Evolutionary conservation across 1,140 invertebrate species (phyloP).

Genomic region (Apis laboriosa): DNA sequence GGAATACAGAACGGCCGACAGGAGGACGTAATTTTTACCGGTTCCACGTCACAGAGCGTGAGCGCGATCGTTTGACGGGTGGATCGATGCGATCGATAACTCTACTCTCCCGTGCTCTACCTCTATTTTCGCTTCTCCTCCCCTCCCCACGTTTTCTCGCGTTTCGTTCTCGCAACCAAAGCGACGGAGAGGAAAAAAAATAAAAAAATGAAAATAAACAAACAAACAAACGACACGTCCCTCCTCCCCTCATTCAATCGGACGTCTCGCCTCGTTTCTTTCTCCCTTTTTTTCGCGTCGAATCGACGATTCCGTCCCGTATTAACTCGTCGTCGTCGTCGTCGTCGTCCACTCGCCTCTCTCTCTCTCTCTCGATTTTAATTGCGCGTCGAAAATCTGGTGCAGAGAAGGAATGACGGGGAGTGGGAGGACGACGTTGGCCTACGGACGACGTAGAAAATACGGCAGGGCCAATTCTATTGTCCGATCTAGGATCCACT

Average conservation of each 20-base stretch:
- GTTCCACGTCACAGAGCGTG: background rate
- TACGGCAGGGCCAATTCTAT: slow-evolving; percentile 68
- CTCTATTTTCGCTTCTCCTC: background rate
- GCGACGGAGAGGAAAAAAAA: background rate
- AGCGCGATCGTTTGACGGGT: slow-evolving; percentile 15
- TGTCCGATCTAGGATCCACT: slow-evolving; percentile 74
- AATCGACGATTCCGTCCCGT: no score
- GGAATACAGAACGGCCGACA: slow-evolving; percentile 14
- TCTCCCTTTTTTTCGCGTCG: no score
- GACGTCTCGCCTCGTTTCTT: no score
- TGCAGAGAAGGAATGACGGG: no score
- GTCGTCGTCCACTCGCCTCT: background rate
- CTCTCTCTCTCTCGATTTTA: slow-evolving; percentile 38
- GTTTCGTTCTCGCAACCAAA: background rate
- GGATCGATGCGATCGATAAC: slow-evolving; percentile 24
- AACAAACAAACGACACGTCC: no score
- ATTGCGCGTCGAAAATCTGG: slow-evolving; percentile 64
- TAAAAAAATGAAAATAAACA: background rate
- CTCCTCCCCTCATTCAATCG: no score
- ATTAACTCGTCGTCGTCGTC: no score
- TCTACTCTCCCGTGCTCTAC: background rate
- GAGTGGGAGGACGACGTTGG: background rate
- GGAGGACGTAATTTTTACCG: slow-evolving; percentile 27
- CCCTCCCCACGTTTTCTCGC: background rate
- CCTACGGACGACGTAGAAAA: slow-evolving; percentile 32